phyloP scores from a whole-genome alignment of 1,140 invertebrate species.

The Neomicropteryx cornuta region DNA sequence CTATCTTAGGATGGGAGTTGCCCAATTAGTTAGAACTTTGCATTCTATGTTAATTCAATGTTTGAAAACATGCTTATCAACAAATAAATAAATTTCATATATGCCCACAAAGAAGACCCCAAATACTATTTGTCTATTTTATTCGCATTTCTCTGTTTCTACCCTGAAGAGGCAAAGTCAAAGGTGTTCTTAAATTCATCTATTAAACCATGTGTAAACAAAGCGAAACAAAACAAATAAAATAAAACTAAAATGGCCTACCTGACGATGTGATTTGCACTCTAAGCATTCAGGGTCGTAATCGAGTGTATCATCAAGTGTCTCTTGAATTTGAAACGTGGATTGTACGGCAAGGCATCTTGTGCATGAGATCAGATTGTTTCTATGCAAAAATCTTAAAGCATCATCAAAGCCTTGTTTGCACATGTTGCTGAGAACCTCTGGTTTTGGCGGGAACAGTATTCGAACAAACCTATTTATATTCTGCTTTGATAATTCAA shows the following conservation, averaged over 20 bases:
- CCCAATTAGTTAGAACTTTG: too few species aligned
- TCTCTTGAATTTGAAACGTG: conserved; percentile 65
- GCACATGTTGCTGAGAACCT: conserved; percentile 89
- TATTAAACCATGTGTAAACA: too few species aligned
- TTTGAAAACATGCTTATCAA: too few species aligned
- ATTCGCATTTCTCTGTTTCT: too few species aligned
- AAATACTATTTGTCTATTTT: too few species aligned
- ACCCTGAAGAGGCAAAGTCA: too few species aligned
- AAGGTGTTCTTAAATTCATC: too few species aligned
- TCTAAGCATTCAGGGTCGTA: conserved; percentile 75
- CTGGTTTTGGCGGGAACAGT: conserved; percentile 89
- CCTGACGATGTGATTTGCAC: conserved; percentile 74
- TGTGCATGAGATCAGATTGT: conserved; percentile 81
- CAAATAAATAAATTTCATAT: too few species aligned
- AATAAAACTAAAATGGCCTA: conserved; percentile 20
- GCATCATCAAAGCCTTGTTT: conserved; percentile 97
- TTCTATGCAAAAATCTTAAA: conserved; percentile 80
- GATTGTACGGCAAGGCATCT: conserved; percentile 74
- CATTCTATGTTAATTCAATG: too few species aligned
- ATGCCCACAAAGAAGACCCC: too few species aligned
- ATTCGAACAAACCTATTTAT: conserved; percentile 85
- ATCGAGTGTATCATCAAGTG: conserved; percentile 54
- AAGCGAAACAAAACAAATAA: conserved; percentile 3
- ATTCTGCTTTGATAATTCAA: conserved; percentile 86
- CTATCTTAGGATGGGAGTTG: too few species aligned